Percentiles rank a stretch among this genome's conserved stretches.
Evolutionary conservation across 2,888 invertebrate species (phyloP).

Genomic region (Melanchra persicariae): DNA sequence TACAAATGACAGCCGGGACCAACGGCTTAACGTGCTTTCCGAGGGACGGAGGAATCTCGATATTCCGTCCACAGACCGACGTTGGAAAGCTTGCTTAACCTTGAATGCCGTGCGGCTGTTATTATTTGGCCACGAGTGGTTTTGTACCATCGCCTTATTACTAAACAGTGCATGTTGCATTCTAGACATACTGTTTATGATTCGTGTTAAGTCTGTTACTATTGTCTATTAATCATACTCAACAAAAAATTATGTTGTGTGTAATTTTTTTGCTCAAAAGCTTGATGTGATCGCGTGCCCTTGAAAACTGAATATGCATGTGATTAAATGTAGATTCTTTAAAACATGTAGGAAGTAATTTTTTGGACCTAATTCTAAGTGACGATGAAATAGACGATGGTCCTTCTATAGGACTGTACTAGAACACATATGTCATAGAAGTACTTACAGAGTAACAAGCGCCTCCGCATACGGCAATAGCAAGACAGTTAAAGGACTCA

Average conservation of each 20-base stretch:
- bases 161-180: slow-evolving; percentile 48
- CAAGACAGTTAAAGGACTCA: not conserved
- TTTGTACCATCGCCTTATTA: slow-evolving; percentile 60
- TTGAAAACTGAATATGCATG: slow-evolving; percentile 34
- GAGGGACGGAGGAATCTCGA: too few species aligned
- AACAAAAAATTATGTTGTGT: slow-evolving; percentile 12
- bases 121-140: slow-evolving; percentile 21
- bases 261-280: slow-evolving; percentile 16
- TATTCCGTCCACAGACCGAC: too few species aligned
- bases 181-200: slow-evolving; percentile 29
- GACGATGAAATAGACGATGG: too few species aligned
- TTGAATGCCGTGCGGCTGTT: too few species aligned
- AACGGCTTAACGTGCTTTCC: too few species aligned
- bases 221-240: slow-evolving; percentile 8
- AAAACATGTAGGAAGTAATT: slow-evolving; percentile 1
- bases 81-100: too few species aligned
- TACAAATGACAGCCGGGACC: too few species aligned
- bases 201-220: slow-evolving; percentile 27
- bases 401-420: not conserved
- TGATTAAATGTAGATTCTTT: not conserved
- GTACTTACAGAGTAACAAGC: not conserved
- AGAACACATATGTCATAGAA: not conserved
- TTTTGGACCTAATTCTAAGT: not conserved
- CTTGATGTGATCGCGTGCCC: slow-evolving; percentile 2
- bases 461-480: too few species aligned